Evolutionary conservation across 37 sponge, comb jelly and placozoan genomes (phyloP).

Genomic region (Ephydatia muelleri): DNA sequence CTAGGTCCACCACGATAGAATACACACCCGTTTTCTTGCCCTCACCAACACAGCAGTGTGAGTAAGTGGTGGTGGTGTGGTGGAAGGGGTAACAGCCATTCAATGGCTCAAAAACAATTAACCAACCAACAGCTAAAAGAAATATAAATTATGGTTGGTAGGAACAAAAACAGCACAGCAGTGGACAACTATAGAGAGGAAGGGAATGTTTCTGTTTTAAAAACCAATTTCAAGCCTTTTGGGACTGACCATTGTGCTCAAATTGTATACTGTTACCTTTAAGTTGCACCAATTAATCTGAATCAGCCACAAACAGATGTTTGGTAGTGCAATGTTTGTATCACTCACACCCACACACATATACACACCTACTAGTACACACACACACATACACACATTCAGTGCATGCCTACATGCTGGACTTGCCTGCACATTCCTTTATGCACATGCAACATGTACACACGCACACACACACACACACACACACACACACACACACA

Average conservation of each 20-base stretch:
- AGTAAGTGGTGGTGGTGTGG: too few species aligned
- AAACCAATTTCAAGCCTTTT: not conserved
- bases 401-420: too few species aligned
- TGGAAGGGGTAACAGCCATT: too few species aligned
- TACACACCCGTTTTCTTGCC: too few species aligned
- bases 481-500: constrained; percentile 4
- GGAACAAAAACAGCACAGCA: not conserved
- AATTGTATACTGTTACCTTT: not conserved
- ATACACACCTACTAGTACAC: not conserved
- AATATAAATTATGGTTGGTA: not conserved
- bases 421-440: too few species aligned
- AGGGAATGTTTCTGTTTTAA: not conserved
- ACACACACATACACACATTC: not conserved
- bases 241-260: not conserved
- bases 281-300: not conserved
- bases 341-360: not conserved
- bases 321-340: not conserved
- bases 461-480: constrained; percentile 5
- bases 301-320: not conserved
- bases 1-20: too few species aligned
- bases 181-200: not conserved
- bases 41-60: too few species aligned
- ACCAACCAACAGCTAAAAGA: too few species aligned
- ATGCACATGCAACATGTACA: not conserved
- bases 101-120: too few species aligned